Base-by-base conservation (phyloP, 2,113 vertebrate species). In the Ailurus styani region DNA sequence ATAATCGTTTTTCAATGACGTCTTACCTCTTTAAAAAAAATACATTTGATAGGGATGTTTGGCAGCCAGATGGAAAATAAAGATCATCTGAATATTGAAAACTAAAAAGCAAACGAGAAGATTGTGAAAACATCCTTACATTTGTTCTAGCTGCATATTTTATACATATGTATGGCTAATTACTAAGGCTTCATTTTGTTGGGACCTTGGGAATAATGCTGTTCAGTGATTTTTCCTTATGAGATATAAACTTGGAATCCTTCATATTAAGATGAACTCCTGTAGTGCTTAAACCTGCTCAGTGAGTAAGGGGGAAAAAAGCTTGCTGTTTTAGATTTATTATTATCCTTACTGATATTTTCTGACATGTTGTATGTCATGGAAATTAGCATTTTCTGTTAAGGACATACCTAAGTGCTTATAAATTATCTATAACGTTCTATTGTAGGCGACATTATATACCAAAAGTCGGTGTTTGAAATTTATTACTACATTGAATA, bases 311-410 rank as follows among this genome's bases (percentile, higher is more conserved):
- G n/a, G 78, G 25, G 64, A 47, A 55, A 50, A 50, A 52, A 29
- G 13, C 23, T 83, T 60, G 23, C 3, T 60, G 50, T 72, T 86
- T 70, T 9, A 88, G 47, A 62, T 18, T 73, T 64, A 47, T 73
- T 93, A 25, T 87, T 73, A 77, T 73, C 27, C 21, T 78, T 66
- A 60, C 87, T 98, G 97, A 98, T 98, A 85, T 97, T 97, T 96
- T 90, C 62, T 98, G 98, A 97, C 97, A 98, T 97, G 90, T 84
- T 98, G 84, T 97, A 95, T 98, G 96, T 87, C 96, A 90, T 89
- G 68, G 60, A 98, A 95, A 97, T 95, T 84, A 73, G 81, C 25
- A 94, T 91, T 95, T 95, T 97, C 27, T 93, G 57, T 89, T 85
- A 73, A 96, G 93, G 55, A 92, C 52, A 82, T 3, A 73, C 20